Conservation (phyloP, 2,113 vertebrate genomes). For the Mustela lutreola region DNA sequence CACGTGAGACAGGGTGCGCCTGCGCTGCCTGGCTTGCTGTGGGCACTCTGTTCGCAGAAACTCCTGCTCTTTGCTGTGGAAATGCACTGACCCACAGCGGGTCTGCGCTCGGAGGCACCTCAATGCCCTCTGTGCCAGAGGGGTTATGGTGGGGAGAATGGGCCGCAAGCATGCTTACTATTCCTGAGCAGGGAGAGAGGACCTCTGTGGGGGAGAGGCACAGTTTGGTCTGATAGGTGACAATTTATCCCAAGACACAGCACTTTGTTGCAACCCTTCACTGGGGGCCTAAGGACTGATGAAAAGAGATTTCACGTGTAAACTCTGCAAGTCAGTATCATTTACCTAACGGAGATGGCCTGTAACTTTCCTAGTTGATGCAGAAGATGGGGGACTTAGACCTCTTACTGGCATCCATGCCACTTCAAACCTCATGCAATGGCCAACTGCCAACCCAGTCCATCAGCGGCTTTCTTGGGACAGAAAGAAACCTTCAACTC, state of each 20-base stretch:
- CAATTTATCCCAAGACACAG: conserved; percentile 35
- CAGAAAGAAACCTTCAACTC: neutral
- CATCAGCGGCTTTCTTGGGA: neutral
- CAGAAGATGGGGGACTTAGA: neutral
- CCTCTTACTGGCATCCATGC: neutral
- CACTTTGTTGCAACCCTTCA: conserved; percentile 43
- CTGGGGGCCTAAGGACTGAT: neutral
- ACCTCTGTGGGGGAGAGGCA: neutral
- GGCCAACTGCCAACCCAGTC: neutral
- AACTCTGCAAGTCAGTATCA: neutral
- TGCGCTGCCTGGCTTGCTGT: neutral
- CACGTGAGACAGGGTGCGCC: neutral
- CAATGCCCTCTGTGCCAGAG: neutral
- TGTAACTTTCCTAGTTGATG: neutral
- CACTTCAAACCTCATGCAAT: neutral
- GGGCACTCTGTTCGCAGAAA: conserved; percentile 12
- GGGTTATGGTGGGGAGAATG: neutral
- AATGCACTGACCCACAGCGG: conserved; percentile 54
- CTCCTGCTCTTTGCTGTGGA: conserved; percentile 28
- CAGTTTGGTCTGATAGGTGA: conserved; percentile 21
- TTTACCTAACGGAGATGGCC: neutral
- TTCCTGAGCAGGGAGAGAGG: neutral
- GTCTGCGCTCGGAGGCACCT: neutral
- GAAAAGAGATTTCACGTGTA: neutral
- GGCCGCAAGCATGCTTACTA: neutral